Conservation (phyloP, 2,113 vertebrate genomes). For the Poicephalus meyeri region DNA sequence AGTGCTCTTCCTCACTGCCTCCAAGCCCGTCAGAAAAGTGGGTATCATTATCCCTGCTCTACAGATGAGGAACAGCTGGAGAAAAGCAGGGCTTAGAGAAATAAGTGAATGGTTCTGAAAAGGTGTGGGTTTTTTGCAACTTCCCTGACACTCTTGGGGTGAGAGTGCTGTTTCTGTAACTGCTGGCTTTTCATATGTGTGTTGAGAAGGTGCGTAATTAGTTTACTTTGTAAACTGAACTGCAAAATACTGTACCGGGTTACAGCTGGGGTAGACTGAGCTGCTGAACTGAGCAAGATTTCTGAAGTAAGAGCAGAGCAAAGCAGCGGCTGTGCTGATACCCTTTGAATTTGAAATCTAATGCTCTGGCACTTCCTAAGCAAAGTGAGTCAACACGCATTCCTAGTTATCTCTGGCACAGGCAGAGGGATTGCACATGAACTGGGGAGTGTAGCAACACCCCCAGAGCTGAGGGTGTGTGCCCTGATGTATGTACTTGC, state of each 20-base stretch:
- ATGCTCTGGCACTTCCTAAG: neutral
- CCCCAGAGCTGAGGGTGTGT: neutral
- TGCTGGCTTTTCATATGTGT: fast-evolving
- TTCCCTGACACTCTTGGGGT: neutral
- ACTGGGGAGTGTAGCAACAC: neutral
- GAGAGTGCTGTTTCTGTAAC: neutral
- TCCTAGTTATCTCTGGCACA: neutral
- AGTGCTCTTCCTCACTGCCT: neutral
- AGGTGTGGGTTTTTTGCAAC: neutral
- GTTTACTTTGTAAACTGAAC: slow-evolving; percentile 10
- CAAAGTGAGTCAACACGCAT: neutral
- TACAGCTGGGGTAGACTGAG: neutral
- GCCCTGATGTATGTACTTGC: neutral
- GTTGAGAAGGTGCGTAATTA: neutral
- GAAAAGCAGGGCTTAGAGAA: neutral
- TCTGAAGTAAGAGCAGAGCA: neutral
- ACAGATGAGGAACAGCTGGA: slow-evolving; percentile 1
- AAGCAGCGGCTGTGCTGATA: neutral
- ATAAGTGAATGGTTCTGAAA: neutral
- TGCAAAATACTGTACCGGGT: neutral
- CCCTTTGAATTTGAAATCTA: neutral
- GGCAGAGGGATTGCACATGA: neutral
- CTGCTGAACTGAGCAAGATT: neutral
- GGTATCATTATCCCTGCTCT: neutral
- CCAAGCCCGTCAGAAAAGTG: neutral